Conservation (phyloP, 1,140 invertebrate species). For the Lucilia sericata region DNA sequence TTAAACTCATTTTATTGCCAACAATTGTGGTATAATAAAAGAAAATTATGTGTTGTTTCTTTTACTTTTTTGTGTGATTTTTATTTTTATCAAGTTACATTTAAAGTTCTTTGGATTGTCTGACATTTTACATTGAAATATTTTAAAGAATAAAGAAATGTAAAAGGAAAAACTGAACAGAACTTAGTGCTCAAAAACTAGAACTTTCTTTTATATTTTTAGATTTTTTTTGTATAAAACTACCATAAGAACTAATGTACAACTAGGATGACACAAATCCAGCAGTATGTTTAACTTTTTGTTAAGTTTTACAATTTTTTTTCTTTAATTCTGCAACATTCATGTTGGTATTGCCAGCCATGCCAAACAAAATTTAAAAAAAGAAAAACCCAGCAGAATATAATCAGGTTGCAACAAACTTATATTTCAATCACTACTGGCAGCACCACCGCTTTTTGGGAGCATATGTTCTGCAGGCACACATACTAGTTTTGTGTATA, state of each 20-base stretch:
- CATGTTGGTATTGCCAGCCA: constrained; percentile 3
- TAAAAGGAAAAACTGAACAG: background rate
- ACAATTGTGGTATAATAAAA: constrained; percentile 22
- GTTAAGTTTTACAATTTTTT: background rate
- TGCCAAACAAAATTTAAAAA: background rate
- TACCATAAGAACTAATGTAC: constrained; percentile 30
- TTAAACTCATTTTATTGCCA: constrained; percentile 24
- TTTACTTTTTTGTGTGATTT: background rate
- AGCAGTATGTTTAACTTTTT: constrained; percentile 23
- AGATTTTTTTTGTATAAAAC: background rate
- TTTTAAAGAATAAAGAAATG: background rate
- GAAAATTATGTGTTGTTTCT: background rate
- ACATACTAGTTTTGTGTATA: background rate
- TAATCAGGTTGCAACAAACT: background rate
- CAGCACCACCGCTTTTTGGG: background rate
- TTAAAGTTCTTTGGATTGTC: constrained; percentile 25
- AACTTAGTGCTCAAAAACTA: constrained; percentile 5
- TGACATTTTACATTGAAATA: constrained; percentile 27
- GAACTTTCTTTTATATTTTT: background rate
- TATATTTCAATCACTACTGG: background rate
- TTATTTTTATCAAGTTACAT: constrained; percentile 2
- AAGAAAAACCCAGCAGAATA: background rate
- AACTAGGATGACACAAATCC: constrained; percentile 36
- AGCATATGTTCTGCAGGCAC: background rate
- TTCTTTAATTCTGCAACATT: background rate